Conservation (phyloP, 2,888 invertebrate genomes). For the Antitype chi region DNA sequence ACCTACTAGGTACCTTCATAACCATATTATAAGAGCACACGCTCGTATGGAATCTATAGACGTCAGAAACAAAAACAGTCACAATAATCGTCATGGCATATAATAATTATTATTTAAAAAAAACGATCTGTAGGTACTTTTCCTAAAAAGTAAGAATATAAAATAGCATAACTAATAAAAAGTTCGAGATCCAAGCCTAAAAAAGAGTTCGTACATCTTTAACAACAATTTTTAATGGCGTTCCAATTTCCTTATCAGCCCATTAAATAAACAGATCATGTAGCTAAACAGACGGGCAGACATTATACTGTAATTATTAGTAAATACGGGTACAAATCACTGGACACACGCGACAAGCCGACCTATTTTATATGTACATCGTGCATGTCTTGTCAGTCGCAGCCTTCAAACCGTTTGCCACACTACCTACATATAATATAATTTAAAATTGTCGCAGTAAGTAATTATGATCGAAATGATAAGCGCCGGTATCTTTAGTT, state of each 20-base stretch:
- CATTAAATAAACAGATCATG: slow-evolving; percentile 45
- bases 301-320: slow-evolving; percentile 60
- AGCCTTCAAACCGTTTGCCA: slow-evolving; percentile 60
- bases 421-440: slow-evolving; percentile 17
- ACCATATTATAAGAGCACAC: background rate
- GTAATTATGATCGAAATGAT: slow-evolving; percentile 29
- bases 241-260: slow-evolving; percentile 44
- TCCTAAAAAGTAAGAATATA: background rate
- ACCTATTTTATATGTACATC: slow-evolving; percentile 63
- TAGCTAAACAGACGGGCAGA: slow-evolving; percentile 39
- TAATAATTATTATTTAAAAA: background rate
- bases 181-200: background rate
- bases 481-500: slow-evolving; percentile 2
- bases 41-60: background rate
- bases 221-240: slow-evolving; percentile 6
- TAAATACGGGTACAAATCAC: slow-evolving; percentile 58
- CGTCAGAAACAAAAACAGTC: background rate
- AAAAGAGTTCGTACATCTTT: background rate
- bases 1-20: background rate
- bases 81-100: background rate
- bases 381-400: slow-evolving; percentile 73
- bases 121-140: background rate
- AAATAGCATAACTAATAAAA: background rate
- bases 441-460: slow-evolving; percentile 43
- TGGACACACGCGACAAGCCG: slow-evolving; percentile 57